Evolutionary conservation across 2,797 vertebrate species (phyloP).

Genomic region (Diplodus sargus): DNA sequence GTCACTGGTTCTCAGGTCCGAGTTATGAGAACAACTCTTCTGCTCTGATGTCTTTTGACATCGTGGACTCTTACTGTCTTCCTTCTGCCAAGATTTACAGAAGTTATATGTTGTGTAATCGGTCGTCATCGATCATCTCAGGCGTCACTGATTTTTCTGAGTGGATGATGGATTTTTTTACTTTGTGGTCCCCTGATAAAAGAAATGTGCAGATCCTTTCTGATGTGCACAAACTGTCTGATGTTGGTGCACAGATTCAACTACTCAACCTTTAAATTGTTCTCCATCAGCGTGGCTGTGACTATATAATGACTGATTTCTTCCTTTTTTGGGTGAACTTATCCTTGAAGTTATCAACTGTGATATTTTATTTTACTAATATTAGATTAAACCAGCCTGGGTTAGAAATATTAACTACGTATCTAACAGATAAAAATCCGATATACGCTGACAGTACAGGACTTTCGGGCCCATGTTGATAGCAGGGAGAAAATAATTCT

Average conservation of each 20-base stretch:
- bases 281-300: background rate
- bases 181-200: background rate
- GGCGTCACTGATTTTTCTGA: background rate
- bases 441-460: too few relatives aligned
- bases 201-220: background rate
- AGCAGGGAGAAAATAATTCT: too few relatives aligned
- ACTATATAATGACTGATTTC: too few relatives aligned
- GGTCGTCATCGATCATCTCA: background rate
- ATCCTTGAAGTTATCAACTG: too few relatives aligned
- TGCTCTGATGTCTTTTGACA: conserved; percentile 9
- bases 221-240: too few relatives aligned
- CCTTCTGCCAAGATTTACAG: background rate
- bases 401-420: too few relatives aligned
- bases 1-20: background rate
- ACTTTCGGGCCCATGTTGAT: too few relatives aligned
- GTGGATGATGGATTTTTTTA: background rate
- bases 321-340: too few relatives aligned
- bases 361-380: background rate
- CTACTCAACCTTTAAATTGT: too few relatives aligned
- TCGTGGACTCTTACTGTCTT: background rate
- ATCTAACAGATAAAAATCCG: too few relatives aligned
- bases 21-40: background rate
- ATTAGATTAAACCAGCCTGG: background rate
- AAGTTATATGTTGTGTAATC: background rate
- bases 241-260: too few relatives aligned